Evolutionary conservation across 2,797 vertebrate genomes (phyloP), one percentile per base, ranked within the genome.

Genomic region (Corythornis leucogaster): DNA sequence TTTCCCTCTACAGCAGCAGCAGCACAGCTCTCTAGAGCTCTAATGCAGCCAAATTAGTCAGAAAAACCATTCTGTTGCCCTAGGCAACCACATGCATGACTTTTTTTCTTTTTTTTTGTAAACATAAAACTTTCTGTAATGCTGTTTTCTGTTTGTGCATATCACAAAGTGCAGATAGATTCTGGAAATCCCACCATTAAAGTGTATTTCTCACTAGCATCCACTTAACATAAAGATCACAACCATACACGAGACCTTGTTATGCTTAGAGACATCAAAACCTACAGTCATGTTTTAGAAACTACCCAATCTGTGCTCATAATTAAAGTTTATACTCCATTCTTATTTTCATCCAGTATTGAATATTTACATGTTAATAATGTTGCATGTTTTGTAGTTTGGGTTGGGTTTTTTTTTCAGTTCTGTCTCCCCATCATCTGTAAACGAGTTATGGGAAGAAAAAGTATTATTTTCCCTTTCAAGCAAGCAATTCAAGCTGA

Each of bases 381-480:
- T 5, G 3, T 18, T 43, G 30, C 6, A 9, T 67, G 12, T 70
- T 63, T 42, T 59, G n/a, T 2, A 8, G 11, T 57, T 21, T 24
- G 46, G 7, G 24, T 48, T 22, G 20, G 45, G 9, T 62, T 81
- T n/a, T 64, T 40, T 66, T 66, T 80, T 35, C 59, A 87, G 21
- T 46, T 89, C 40, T 87, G 2, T 35, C 5, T 16, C 15, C 30
- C 30, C 33, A 48, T 83, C 7, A 93, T 85, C 51, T 13, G 3
- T 81, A 96, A 96, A 94, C 74, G 78, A 94, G 8, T 81, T 38
- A 88, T 8, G 9, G 28, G 35, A 89, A 92, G 31, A 82, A 87
- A 80, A 71, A 74, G 10, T 2, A 40, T 62, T 51, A 38, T 81
- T 95, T 89, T 57, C 15, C 71, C 13, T 48, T 94, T 89, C 58